Percentiles rank a stretch among this genome's conserved stretches.
Conservation (phyloP, 1,140 invertebrate genomes). For the Dolichoris vasculosae region DNA sequence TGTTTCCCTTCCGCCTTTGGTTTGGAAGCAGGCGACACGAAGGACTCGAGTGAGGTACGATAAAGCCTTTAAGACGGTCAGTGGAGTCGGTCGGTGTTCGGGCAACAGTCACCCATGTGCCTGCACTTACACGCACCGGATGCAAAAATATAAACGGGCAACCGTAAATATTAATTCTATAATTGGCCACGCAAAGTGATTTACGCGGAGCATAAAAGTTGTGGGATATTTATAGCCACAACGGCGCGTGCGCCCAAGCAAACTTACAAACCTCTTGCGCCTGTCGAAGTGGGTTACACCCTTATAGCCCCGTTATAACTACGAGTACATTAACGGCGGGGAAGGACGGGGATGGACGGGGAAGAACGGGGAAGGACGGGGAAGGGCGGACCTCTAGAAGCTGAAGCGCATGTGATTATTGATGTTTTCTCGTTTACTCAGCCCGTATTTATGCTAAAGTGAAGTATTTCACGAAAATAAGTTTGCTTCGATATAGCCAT, state of each 20-base stretch:
- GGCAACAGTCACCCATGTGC: background rate
- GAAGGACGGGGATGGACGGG: too few species aligned
- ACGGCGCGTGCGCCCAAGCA: background rate
- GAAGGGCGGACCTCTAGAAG: background rate
- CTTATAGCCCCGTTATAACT: background rate
- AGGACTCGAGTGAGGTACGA: background rate
- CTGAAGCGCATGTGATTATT: background rate
- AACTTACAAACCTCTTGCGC: background rate
- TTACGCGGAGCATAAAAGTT: conserved; percentile 65
- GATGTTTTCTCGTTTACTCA: conserved; percentile 3
- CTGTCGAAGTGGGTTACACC: background rate
- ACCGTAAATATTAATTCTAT: conserved; percentile 71
- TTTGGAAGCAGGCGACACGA: background rate
- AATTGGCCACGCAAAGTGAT: conserved; percentile 68
- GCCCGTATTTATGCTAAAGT: background rate
- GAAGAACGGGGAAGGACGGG: too few species aligned
- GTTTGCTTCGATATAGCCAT: background rate
- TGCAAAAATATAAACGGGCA: conserved; percentile 23
- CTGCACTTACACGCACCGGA: conserved; percentile 4
- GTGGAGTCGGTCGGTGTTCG: background rate
- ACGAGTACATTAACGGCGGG: background rate
- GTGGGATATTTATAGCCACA: conserved; percentile 63
- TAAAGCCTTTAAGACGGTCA: background rate
- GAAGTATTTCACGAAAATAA: background rate
- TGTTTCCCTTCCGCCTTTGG: background rate